phyloP scores from a whole-genome alignment of 1,140 invertebrate species.

The Spodoptera litura region DNA sequence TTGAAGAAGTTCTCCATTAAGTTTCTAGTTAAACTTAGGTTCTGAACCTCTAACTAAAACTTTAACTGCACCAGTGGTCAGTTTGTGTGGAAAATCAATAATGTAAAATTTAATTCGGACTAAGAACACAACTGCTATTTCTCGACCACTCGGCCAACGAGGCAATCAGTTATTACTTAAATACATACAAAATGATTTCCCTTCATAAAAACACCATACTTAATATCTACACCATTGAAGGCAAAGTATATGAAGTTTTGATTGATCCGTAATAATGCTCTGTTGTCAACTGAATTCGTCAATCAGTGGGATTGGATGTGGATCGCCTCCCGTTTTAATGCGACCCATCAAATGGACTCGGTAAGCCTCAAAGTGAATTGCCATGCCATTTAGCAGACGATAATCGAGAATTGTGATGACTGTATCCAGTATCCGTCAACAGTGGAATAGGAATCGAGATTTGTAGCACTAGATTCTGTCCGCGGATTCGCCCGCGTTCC shows the following conservation, averaged over 20 bases:
- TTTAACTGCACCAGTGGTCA: constrained; percentile 11
- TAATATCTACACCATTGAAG: too few relatives aligned
- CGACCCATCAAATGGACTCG: constrained; percentile 10
- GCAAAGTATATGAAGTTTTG: not conserved
- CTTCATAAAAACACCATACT: too few relatives aligned
- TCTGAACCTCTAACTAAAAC: constrained; percentile 12
- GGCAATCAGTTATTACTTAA: too few relatives aligned
- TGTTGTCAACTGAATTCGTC: constrained; percentile 5
- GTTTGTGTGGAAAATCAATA: constrained; percentile 35
- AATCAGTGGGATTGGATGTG: constrained; percentile 19
- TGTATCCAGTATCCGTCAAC: too few relatives aligned
- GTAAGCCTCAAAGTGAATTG: constrained; percentile 38
- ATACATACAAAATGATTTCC: too few relatives aligned
- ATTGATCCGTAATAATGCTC: not conserved
- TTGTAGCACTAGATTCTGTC: not conserved
- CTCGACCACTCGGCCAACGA: too few relatives aligned
- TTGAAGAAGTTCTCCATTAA: constrained; percentile 15
- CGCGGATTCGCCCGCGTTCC: too few relatives aligned
- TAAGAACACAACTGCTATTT: not conserved
- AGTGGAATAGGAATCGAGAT: not conserved
- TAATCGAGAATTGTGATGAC: constrained; percentile 7
- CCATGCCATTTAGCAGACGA: not conserved
- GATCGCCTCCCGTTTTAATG: constrained; percentile 20
- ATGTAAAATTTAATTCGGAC: constrained; percentile 13
- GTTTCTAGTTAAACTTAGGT: constrained; percentile 4